These are phyloP conservation scores for Cebidichthys violaceus DNA, from an alignment of 2,113 vertebrate genomes.

Conservation along the genomic window DNA sequence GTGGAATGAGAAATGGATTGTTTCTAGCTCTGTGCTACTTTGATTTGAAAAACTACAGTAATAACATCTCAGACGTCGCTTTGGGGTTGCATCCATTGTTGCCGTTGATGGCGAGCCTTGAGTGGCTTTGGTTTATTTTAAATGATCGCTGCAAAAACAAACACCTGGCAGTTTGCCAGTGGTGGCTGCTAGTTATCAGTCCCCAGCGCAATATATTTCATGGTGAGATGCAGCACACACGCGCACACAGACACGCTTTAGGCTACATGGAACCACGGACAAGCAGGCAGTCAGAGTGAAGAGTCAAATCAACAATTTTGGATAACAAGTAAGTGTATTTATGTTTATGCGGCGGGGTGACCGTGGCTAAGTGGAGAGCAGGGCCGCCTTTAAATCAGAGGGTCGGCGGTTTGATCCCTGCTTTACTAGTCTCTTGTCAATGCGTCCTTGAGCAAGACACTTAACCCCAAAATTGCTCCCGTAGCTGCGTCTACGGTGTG, in stretches of 20 bases:
- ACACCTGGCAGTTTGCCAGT: constrained; percentile 24
- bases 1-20: constrained; percentile 50
- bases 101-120: constrained; percentile 23
- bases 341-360: no score
- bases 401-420: no score
- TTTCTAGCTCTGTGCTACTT: constrained; percentile 32
- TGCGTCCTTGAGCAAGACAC: no score
- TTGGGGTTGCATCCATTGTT: constrained; percentile 48
- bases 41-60: constrained; percentile 66
- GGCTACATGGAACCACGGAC: not conserved
- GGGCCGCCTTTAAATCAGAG: no score
- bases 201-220: constrained; percentile 5
- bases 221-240: not conserved
- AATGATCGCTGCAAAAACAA: constrained; percentile 49
- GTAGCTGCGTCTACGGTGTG: no score
- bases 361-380: no score
- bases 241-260: not conserved
- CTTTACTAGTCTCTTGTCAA: no score
- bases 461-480: no score
- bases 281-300: constrained; percentile 9
- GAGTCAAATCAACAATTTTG: not conserved
- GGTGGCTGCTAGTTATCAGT: constrained; percentile 13
- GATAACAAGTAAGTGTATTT: constrained; percentile 4
- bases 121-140: constrained; percentile 55
- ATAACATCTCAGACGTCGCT: constrained; percentile 58